These are phyloP conservation scores for Poeciliopsis retropinna DNA, from an alignment of 2,113 vertebrate species.

Conservation along the genomic window DNA sequence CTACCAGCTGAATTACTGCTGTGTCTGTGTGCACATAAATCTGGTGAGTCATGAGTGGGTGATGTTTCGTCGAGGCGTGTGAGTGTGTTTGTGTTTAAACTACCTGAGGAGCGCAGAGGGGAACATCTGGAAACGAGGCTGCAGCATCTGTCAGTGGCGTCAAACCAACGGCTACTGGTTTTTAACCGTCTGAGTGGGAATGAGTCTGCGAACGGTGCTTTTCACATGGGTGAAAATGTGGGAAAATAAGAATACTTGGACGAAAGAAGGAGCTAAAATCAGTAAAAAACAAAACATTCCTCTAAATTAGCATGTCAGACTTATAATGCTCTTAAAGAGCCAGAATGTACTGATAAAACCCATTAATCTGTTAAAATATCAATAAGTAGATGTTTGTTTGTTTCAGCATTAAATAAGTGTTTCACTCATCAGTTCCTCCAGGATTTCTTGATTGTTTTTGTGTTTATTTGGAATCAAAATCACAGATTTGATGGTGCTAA, in stretches of 20 bases:
- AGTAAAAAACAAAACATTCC: no score
- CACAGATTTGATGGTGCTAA: no score
- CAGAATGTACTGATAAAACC: no score
- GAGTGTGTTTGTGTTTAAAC: slow-evolving; percentile 33
- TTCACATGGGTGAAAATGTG: background rate
- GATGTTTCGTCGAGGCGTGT: slow-evolving; percentile 23
- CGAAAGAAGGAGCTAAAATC: no score
- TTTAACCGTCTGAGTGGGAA: slow-evolving; percentile 6
- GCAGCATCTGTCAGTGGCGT: slow-evolving; percentile 68
- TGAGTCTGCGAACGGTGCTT: background rate
- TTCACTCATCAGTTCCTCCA: no score
- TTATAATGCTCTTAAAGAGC: no score
- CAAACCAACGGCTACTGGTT: slow-evolving; percentile 28
- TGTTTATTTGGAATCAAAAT: no score
- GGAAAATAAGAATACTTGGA: background rate
- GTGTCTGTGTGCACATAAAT: slow-evolving; percentile 55
- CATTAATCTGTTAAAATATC: no score
- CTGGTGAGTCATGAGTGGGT: slow-evolving; percentile 52
- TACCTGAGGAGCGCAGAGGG: slow-evolving; percentile 42
- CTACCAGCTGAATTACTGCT: slow-evolving; percentile 35
- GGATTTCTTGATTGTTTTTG: no score
- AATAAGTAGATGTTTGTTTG: no score
- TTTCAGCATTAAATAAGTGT: no score
- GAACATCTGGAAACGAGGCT: slow-evolving; percentile 53
- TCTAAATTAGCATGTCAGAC: no score